Evolutionary conservation across 1,140 invertebrate species (phyloP).

Genomic region (Reticulitermes speratus): DNA sequence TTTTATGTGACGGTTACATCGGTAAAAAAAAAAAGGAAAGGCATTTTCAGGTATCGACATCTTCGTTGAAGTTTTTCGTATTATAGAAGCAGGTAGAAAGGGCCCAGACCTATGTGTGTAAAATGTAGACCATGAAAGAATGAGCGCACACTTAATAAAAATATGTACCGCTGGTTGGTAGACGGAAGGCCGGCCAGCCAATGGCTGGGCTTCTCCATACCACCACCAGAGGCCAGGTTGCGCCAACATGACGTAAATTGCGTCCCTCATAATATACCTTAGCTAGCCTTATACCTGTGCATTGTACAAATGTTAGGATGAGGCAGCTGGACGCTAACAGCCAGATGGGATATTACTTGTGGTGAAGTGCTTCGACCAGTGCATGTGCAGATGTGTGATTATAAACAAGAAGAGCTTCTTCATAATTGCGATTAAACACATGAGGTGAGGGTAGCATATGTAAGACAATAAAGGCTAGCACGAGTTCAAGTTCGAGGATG

Average conservation of each 20-base stretch:
- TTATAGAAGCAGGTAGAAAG: not conserved
- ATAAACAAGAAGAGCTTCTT: not conserved
- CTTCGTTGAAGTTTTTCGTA: not conserved
- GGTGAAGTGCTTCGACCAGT: not conserved
- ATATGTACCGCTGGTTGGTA: not conserved
- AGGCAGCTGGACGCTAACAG: not conserved
- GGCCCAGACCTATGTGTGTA: not conserved
- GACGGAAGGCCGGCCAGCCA: not conserved
- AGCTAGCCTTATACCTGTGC: not conserved
- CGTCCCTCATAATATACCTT: not conserved
- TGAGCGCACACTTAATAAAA: not conserved
- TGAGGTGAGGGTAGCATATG: constrained; percentile 6
- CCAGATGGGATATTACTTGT: not conserved
- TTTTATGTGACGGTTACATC: not conserved
- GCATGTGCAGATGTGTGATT: not conserved
- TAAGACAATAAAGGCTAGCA: not conserved
- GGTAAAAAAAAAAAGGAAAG: not conserved
- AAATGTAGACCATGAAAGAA: not conserved
- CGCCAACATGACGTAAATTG: not conserved
- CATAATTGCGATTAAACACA: not conserved
- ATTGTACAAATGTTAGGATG: not conserved
- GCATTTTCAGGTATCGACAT: not conserved
- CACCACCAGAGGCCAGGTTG: constrained; percentile 7
- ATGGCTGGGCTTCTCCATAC: not conserved
- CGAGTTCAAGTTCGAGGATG: constrained; percentile 3